Conservation (phyloP, 2,113 vertebrate genomes). For the Anseranas semipalmata region DNA sequence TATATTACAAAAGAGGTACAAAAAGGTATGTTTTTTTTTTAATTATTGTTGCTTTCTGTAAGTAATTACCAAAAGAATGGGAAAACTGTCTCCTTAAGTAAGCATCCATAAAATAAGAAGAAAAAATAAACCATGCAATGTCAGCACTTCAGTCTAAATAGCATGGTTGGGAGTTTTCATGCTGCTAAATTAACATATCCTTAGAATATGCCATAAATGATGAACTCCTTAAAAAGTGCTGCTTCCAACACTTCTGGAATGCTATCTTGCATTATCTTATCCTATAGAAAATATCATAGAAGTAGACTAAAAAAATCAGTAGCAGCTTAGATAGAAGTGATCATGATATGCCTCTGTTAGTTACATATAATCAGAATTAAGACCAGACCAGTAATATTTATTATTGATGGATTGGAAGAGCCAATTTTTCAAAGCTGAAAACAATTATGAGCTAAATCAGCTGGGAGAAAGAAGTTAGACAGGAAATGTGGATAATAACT, state of each 20-base stretch:
- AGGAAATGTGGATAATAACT: constrained; percentile 57
- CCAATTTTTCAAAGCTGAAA: constrained; percentile 59
- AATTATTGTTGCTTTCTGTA: not conserved
- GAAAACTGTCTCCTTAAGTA: not conserved
- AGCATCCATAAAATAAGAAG: not conserved
- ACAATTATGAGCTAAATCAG: constrained; percentile 50
- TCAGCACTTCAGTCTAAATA: constrained; percentile 42
- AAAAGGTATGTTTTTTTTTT: not conserved
- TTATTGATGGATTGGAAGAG: constrained; percentile 33
- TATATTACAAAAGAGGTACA: not conserved
- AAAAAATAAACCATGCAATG: constrained; percentile 28
- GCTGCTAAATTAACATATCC: constrained; percentile 32
- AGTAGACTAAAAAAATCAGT: not conserved
- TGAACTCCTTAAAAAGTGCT: constrained; percentile 40
- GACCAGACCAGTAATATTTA: constrained; percentile 21
- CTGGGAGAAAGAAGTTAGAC: constrained; percentile 51
- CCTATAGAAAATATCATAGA: not conserved
- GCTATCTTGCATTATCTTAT: not conserved
- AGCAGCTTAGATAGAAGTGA: constrained; percentile 19
- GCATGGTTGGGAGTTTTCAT: constrained; percentile 1
- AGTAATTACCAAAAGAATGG: constrained; percentile 1
- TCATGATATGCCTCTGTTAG: constrained; percentile 33
- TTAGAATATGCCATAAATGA: constrained; percentile 25
- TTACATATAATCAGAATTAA: constrained; percentile 40
- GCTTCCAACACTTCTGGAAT: not conserved